These are phyloP conservation scores for Calosoma granatense DNA, from an alignment of 1,140 invertebrate genomes.

Conservation along the genomic window DNA sequence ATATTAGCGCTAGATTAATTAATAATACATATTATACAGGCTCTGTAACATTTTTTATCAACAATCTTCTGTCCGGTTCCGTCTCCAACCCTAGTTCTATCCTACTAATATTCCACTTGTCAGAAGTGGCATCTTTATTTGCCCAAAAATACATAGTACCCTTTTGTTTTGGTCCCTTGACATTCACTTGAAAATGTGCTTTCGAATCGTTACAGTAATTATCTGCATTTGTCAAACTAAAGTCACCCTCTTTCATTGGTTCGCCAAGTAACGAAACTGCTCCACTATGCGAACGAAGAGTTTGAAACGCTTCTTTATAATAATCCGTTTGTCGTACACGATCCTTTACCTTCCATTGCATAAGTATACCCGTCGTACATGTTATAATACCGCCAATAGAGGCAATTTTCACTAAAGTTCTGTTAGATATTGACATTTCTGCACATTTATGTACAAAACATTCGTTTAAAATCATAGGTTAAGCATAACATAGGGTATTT, in stretches of 20 bases:
- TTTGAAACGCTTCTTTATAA: conserved; percentile 46
- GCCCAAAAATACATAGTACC: conserved; percentile 46
- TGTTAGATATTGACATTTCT: conserved; percentile 29
- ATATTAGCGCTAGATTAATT: too few species aligned
- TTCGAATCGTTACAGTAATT: conserved; percentile 42
- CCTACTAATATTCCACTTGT: conserved; percentile 38
- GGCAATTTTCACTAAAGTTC: conserved; percentile 39
- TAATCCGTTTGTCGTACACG: conserved; percentile 40
- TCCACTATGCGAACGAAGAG: conserved; percentile 39
- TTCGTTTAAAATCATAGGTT: too few species aligned
- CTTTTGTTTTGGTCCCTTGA: conserved; percentile 47
- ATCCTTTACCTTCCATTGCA: conserved; percentile 36
- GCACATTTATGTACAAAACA: too few species aligned
- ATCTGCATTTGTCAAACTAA: conserved; percentile 42
- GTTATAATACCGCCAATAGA: conserved; percentile 39
- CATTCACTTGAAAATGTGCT: conserved; percentile 48
- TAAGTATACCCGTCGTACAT: conserved; percentile 34
- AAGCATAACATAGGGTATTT: too few species aligned
- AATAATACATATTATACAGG: too few species aligned
- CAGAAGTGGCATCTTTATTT: conserved; percentile 26
- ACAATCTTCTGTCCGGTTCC: conserved; percentile 37
- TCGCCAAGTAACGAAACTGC: conserved; percentile 49
- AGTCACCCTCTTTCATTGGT: conserved; percentile 48
- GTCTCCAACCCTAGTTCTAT: conserved; percentile 44
- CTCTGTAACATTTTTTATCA: conserved; percentile 28